Conservation (phyloP, 2,888 invertebrate genomes). For the Slavum lentiscoides region DNA sequence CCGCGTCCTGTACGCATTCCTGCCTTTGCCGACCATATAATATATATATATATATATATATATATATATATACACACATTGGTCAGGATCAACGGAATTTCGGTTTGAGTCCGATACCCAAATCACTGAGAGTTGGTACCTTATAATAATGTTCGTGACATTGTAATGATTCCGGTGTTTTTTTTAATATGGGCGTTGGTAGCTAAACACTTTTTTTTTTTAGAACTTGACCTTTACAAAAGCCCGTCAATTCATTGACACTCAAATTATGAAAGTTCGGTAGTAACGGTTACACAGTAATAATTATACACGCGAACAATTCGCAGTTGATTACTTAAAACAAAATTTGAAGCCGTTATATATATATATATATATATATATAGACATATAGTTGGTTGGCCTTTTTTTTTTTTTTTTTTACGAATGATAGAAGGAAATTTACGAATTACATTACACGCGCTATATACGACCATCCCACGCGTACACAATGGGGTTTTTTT, state of each 20-base stretch:
- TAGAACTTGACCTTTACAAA: not conserved
- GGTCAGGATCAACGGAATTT: not conserved
- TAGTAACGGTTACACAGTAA: not conserved
- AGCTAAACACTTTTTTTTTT: not conserved
- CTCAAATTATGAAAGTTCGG: not conserved
- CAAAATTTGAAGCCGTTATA: too few species aligned
- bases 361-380: too few species aligned
- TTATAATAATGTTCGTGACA: not conserved
- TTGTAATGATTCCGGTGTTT: not conserved
- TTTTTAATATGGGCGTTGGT: not conserved
- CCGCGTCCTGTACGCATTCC: not conserved
- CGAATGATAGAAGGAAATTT: too few species aligned
- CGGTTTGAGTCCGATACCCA: constrained; percentile 1
- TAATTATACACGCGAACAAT: not conserved
- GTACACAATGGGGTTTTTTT: too few species aligned
- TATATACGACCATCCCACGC: too few species aligned
- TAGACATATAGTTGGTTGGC: too few species aligned
- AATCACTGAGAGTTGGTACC: not conserved
- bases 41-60: too few species aligned
- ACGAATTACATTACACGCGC: too few species aligned
- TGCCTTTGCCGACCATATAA: too few species aligned
- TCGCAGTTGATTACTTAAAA: not conserved
- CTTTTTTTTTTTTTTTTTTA: too few species aligned
- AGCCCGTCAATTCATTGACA: not conserved
- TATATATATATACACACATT: too few species aligned